Evolutionary conservation across 2,797 vertebrate genomes (phyloP), one percentile per base, ranked within the genome.

Genomic region (Cuniculus paca): DNA sequence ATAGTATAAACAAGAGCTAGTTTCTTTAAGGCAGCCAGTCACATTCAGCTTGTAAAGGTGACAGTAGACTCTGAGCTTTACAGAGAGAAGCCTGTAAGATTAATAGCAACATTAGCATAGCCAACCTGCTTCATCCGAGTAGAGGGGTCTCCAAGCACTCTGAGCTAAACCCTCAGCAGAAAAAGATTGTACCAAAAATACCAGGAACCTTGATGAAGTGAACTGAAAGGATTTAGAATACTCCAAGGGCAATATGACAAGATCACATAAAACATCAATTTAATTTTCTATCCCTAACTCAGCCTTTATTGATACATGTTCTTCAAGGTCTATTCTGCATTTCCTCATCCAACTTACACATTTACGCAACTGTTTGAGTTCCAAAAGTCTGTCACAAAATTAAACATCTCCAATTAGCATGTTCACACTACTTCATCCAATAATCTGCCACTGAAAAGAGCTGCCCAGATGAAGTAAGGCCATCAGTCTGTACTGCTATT

Each of bases 161-260:
- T 14, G 48, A 93, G 50, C 63, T 58, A 6, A 95, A 93, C n/a
- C 39, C 39, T 92, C 63, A 77, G 63, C 56, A 95, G 61, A 63
- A 88, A 72, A 88, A 95, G 88, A 95, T 95, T 54, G 92, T 90
- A 90, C 93, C 83, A 90, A 96, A 96, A 96, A 81, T 72, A 96
- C 31, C 61, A 92, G 78, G 84, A 94, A 94, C 75, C 65, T 58
- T 56, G 83, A 95, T 80, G 56, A 94, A 94, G 91, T 88, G 58
- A 96, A 93, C 80, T 54, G 45, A 95, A 93, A 94, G 82, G 85
- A 95, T 83, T 94, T 91, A 93, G 80, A 90, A 77, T 96, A 97
- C 94, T 93, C 74, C 83, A 92, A 93, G 78, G 78, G 86, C 89
- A 93, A 86, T 63, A 65, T 48, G 88, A 90, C 68, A 88, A 93